Percentiles rank a stretch among this genome's conserved stretches.
phyloP scores from a whole-genome alignment of 2,888 invertebrate species.

The Andrena praecox region DNA sequence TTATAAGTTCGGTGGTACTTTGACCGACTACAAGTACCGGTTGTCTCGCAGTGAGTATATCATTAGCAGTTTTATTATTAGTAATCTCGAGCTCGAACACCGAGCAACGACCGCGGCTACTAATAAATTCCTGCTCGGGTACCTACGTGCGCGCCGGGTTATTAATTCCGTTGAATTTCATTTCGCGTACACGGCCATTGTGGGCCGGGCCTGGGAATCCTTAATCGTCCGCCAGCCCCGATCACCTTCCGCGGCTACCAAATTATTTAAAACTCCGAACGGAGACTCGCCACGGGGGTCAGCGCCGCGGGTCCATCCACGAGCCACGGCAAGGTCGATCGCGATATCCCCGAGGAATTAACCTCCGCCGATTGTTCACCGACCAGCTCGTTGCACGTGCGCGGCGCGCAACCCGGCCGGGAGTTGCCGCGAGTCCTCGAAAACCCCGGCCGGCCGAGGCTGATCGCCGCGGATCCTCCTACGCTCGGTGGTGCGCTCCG shows the following conservation, averaged over 20 bases:
- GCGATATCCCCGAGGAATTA: conserved; percentile 55
- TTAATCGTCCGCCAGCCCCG: conserved; percentile 8
- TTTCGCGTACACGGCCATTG: conserved; percentile 35
- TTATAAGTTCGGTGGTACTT: conserved; percentile 71
- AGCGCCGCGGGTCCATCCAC: conserved; percentile 30
- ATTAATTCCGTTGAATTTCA: conserved; percentile 62
- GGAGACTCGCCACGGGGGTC: neutral
- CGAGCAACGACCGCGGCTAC: conserved; percentile 55
- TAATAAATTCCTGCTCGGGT: conserved; percentile 52
- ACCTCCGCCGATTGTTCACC: conserved; percentile 57
- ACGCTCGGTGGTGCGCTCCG: conserved; percentile 27
- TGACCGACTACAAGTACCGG: conserved; percentile 70
- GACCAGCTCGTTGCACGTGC: neutral
- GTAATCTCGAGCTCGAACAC: conserved; percentile 53
- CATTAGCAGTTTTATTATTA: conserved; percentile 72
- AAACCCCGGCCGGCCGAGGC: neutral
- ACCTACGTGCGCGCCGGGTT: conserved; percentile 39
- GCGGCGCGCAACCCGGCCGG: neutral
- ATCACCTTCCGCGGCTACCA: conserved; percentile 40
- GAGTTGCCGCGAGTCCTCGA: conserved; percentile 12
- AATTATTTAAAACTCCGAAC: conserved; percentile 24
- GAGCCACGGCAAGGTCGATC: conserved; percentile 46
- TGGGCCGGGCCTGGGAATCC: conserved; percentile 22
- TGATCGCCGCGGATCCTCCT: conserved; percentile 40
- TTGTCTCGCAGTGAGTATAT: conserved; percentile 71